Evolutionary conservation across 1,140 invertebrate species (phyloP).

Genomic region (Drosophila gunungcola): DNA sequence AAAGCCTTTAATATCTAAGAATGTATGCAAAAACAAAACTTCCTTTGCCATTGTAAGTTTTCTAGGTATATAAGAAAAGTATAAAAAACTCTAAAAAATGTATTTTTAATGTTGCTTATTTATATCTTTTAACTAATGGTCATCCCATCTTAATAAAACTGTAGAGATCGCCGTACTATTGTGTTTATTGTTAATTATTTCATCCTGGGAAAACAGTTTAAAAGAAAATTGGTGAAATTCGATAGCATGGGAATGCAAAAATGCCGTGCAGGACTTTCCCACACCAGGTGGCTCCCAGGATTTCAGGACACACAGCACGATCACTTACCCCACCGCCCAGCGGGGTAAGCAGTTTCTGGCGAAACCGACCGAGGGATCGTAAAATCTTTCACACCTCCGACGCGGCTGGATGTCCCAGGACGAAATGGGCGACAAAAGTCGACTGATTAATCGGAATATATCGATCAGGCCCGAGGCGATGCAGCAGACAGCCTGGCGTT

Average conservation of each 20-base stretch:
- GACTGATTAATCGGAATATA: slow-evolving; percentile 78
- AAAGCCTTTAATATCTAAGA: too few relatives aligned
- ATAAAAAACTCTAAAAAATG: too few relatives aligned
- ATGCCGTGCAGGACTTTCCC: slow-evolving; percentile 46
- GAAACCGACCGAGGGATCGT: slow-evolving; percentile 62
- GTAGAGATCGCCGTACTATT: too few relatives aligned
- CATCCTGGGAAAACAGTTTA: neutral
- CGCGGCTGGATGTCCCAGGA: slow-evolving; percentile 53
- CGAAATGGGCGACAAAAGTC: slow-evolving; percentile 59
- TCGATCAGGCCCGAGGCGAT: slow-evolving; percentile 64
- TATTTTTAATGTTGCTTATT: too few relatives aligned
- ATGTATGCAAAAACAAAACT: too few relatives aligned
- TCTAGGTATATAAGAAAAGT: too few relatives aligned
- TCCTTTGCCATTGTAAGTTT: too few relatives aligned
- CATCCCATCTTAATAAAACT: too few relatives aligned
- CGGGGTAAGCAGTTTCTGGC: slow-evolving; percentile 62
- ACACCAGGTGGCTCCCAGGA: slow-evolving; percentile 58
- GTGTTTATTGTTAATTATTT: neutral
- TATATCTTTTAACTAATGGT: too few relatives aligned
- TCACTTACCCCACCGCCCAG: slow-evolving; percentile 50
- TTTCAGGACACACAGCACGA: slow-evolving; percentile 68
- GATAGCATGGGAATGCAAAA: neutral
- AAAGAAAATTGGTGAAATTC: neutral
- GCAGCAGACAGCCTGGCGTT: slow-evolving; percentile 70
- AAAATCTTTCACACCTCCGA: slow-evolving; percentile 75